Conservation (phyloP, 2,113 vertebrate genomes). For the Sceloporus undulatus region DNA sequence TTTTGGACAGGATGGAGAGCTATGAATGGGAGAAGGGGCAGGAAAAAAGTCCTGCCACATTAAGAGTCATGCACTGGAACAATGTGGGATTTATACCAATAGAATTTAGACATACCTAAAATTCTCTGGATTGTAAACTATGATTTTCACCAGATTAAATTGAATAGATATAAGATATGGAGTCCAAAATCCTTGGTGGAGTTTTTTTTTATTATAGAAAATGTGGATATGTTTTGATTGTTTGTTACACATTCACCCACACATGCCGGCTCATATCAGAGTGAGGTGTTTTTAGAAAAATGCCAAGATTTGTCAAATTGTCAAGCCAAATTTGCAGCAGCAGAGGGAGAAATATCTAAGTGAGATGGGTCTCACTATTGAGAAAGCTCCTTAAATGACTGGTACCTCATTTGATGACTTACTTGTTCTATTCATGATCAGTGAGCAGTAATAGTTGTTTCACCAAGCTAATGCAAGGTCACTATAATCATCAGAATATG, state of each 20-base stretch:
- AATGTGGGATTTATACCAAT: too few species aligned
- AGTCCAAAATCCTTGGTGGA: neutral
- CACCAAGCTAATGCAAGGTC: neutral
- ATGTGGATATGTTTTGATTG: neutral
- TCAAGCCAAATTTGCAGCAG: neutral
- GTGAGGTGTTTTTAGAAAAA: too few species aligned
- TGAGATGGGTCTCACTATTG: neutral
- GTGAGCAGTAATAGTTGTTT: neutral
- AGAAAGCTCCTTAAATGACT: neutral
- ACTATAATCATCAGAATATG: neutral
- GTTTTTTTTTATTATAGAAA: neutral
- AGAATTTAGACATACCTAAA: neutral
- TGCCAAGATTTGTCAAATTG: neutral
- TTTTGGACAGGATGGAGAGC: neutral
- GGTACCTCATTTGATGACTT: neutral
- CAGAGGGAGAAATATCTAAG: neutral
- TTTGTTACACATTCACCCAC: too few species aligned
- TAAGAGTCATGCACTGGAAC: too few species aligned
- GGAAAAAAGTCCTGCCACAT: too few species aligned
- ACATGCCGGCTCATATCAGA: neutral
- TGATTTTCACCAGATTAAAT: neutral
- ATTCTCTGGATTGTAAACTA: neutral
- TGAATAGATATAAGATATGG: neutral
- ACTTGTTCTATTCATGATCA: neutral
- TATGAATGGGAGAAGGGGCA: too few species aligned